Conservation (phyloP, 1,140 invertebrate species). For the Ephestia elutella region DNA sequence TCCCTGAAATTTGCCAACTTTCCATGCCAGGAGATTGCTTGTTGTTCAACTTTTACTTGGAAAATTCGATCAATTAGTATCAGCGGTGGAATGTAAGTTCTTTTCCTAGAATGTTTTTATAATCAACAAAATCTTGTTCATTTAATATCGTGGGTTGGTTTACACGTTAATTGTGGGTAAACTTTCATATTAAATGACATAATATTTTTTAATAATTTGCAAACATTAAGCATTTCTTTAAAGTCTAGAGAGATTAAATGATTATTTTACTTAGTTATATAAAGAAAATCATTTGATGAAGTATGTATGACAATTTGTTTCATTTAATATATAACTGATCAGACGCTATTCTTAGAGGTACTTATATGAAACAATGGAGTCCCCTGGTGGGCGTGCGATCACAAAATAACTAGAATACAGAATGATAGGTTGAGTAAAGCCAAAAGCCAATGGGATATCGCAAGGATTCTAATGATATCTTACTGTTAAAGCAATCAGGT, state of each 20-base stretch:
- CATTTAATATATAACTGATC: constrained; percentile 27
- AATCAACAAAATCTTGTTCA: constrained; percentile 21
- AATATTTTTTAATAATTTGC: too few relatives aligned
- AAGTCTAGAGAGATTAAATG: too few relatives aligned
- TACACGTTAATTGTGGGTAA: too few relatives aligned
- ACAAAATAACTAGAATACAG: neutral
- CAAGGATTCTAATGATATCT: too few relatives aligned
- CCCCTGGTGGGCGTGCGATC: constrained; percentile 44
- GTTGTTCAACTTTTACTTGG: constrained; percentile 61
- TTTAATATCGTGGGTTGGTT: neutral
- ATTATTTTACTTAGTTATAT: too few relatives aligned
- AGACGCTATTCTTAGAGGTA: constrained; percentile 15
- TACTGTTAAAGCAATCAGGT: too few relatives aligned
- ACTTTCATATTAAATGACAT: too few relatives aligned
- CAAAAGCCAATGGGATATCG: too few relatives aligned
- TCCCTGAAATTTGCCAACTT: constrained; percentile 53
- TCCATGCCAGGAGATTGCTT: constrained; percentile 54
- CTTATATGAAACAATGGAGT: constrained; percentile 53
- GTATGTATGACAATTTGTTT: constrained; percentile 12
- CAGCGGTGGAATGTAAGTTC: constrained; percentile 41
- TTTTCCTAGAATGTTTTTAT: constrained; percentile 37
- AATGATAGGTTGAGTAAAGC: neutral
- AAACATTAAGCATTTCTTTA: too few relatives aligned
- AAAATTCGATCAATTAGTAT: constrained; percentile 63
- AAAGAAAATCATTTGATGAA: too few relatives aligned